A percentile compares a stretch with the other conserved stretches of the same genome.
These are phyloP conservation scores for Drosophila ezoana DNA, from an alignment of 2,888 invertebrate genomes.

Conservation along the genomic window DNA sequence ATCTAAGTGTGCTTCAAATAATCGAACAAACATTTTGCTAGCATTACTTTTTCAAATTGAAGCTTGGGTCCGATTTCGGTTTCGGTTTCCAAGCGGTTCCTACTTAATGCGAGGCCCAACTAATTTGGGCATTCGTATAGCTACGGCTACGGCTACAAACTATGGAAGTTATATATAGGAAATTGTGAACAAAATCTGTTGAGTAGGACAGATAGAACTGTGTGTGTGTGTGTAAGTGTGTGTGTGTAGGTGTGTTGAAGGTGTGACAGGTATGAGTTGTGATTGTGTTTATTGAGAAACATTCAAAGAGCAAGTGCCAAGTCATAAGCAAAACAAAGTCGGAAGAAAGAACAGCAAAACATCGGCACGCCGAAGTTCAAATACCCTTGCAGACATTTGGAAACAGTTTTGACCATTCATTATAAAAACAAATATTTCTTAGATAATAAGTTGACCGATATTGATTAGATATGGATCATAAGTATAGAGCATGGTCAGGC, in stretches of 20 bases:
- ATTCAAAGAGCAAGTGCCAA: conserved; percentile 47
- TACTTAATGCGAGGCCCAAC: conserved; percentile 34
- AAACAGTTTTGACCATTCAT: too few relatives aligned
- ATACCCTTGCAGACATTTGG: too few relatives aligned
- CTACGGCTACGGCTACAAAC: conserved; percentile 44
- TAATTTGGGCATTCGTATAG: conserved; percentile 41
- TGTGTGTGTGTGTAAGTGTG: conserved; percentile 32
- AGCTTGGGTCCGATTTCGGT: not conserved
- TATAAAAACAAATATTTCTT: too few relatives aligned
- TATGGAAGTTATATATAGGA: conserved; percentile 19
- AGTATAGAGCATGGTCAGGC: too few relatives aligned
- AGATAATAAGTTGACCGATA: too few relatives aligned
- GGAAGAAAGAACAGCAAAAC: too few relatives aligned
- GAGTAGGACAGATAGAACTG: conserved; percentile 31
- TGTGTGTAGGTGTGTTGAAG: conserved; percentile 13
- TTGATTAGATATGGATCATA: too few relatives aligned
- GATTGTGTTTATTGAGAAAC: conserved; percentile 14
- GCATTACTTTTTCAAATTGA: conserved; percentile 11
- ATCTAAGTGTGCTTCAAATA: conserved; percentile 26
- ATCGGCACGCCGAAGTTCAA: too few relatives aligned
- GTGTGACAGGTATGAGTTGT: conserved; percentile 12
- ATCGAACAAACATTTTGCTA: conserved; percentile 19
- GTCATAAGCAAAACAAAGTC: conserved; percentile 34
- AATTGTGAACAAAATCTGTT: conserved; percentile 41
- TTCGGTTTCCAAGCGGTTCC: conserved; percentile 12